phyloP scores from a whole-genome alignment of 23 tunicate genomes.

The Styela plicata region DNA sequence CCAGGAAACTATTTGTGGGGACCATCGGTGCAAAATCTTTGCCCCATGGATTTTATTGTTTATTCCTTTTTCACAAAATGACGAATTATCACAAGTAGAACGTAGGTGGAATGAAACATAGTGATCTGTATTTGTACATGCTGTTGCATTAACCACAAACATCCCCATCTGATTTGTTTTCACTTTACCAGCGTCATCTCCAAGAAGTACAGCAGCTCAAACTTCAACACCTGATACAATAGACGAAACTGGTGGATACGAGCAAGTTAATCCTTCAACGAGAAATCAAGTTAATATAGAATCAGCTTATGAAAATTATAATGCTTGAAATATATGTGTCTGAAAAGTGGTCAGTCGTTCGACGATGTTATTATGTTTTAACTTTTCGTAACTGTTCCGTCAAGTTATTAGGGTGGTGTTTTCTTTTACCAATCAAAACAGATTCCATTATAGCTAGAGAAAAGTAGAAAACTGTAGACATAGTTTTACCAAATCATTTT shows the following conservation, averaged over 20 bases:
- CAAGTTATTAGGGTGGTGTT: no score
- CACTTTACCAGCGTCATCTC: background rate
- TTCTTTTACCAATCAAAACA: no score
- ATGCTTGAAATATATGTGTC: background rate
- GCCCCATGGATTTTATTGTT: no score
- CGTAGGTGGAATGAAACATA: background rate
- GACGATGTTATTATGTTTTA: no score
- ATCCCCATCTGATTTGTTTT: background rate
- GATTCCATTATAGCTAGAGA: no score
- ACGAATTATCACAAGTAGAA: background rate
- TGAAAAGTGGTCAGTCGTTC: no score
- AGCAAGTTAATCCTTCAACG: background rate
- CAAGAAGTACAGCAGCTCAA: background rate
- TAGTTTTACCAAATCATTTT: no score
- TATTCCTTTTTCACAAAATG: background rate
- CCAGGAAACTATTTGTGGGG: no score
- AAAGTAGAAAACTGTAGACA: no score
- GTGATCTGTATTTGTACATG: background rate
- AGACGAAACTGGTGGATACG: background rate
- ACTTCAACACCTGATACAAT: background rate
- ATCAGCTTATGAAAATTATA: background rate
- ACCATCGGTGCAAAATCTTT: no score
- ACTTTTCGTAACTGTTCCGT: no score
- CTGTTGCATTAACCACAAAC: no score
- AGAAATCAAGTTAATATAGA: background rate